Evolutionary conservation across 2,113 vertebrate genomes (phyloP), one percentile per base, ranked within the genome.

Genomic region (Peromyscus polionotus): DNA sequence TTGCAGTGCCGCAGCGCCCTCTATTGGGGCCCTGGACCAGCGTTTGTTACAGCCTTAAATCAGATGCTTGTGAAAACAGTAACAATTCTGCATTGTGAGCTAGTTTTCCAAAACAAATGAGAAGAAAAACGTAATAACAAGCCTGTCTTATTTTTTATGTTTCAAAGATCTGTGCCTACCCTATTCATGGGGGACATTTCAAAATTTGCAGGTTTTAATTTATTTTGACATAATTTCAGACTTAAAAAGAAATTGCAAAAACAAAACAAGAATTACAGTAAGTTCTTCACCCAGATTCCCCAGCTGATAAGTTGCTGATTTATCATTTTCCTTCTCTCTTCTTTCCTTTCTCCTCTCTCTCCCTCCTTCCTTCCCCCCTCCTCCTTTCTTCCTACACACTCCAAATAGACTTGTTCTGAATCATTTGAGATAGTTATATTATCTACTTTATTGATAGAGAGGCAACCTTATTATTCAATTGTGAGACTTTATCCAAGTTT

Each of bases 1-100:
- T 59, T 39, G 24, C 80, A 77, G 48, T 70, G 96, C 80, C 93
- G 86, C 67, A 96, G 42, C 95, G 97, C 97, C 97, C 97, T 97
- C 97, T 98, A 11, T 96, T 81, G 97, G 96, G 93, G 5, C n/a
- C 28, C 76, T 89, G 48, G 51, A 72, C 84, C 92, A 57, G 79
- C 75, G 33, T 63, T 57, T 48, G 39, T 1, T 54, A 54, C 28
- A 59, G 22, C 26, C 85, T 75, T 68, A n/a, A 61, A 26, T 63
- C 48, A 31, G 77, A 72, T 28, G 42, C 39, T 77, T 77, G 70
- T 68, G 28, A 94, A 65, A 88, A 22, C 3, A 20, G 16, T 77
- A 59, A 89, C 10, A 36, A 63, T 7, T 45, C 72, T 22, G 59
- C 6, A 73, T 48, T 36, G 12, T n/a, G n/a, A 57, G 19, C 54